Evolutionary conservation across 1,140 invertebrate genomes (phyloP).

Genomic region (Agrypnia vestita): DNA sequence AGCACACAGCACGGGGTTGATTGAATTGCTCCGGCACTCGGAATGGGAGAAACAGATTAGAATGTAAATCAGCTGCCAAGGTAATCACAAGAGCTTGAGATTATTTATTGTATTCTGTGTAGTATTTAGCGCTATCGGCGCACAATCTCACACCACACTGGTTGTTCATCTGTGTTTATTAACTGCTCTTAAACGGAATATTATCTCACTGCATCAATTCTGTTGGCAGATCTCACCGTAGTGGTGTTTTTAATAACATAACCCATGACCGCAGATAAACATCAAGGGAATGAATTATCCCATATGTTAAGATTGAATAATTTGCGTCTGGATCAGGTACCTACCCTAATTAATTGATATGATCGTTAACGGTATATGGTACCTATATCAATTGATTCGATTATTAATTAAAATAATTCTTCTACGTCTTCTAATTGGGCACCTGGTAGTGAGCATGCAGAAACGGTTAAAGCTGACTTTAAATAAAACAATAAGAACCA

Average conservation of each 20-base stretch:
- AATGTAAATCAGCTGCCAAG: slow-evolving; percentile 52
- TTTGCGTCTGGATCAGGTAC: too few species aligned
- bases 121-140: slow-evolving; percentile 50
- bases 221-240: too few species aligned
- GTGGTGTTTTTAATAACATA: too few species aligned
- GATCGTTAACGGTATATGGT: background rate
- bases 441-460: too few species aligned
- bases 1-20: slow-evolving; percentile 41
- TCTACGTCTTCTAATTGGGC: too few species aligned
- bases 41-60: slow-evolving; percentile 52
- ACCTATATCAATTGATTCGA: background rate
- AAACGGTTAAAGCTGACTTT: too few species aligned
- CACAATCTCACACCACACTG: background rate
- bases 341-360: too few species aligned
- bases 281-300: too few species aligned
- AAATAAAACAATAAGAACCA: too few species aligned
- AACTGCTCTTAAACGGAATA: background rate
- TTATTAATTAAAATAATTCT: background rate
- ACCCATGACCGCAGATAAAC: too few species aligned
- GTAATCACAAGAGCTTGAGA: slow-evolving; percentile 48
- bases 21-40: slow-evolving; percentile 40
- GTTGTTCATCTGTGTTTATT: background rate
- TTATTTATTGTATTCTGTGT: slow-evolving; percentile 48
- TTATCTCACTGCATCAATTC: background rate
- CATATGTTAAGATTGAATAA: too few species aligned